Conservation (phyloP, 1,140 invertebrate species). For the Vollenhovia emeryi region DNA sequence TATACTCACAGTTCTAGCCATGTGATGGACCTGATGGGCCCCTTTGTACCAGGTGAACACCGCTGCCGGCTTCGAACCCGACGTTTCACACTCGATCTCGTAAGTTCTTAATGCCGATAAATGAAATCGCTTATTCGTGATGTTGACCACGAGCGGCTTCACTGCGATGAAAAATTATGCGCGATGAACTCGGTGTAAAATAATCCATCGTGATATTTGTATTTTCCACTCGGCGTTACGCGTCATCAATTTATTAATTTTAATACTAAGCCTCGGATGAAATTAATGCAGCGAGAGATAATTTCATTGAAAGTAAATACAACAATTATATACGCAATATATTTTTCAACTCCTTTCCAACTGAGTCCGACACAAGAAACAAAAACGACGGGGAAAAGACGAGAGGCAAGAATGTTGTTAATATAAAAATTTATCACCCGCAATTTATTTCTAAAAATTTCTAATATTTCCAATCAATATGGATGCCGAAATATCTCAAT, state of each 20-base stretch:
- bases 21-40: slow-evolving; percentile 91
- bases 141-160: slow-evolving; percentile 79
- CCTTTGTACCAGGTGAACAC: slow-evolving; percentile 94
- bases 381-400: neutral
- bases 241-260: slow-evolving; percentile 2
- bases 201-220: neutral
- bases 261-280: neutral
- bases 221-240: neutral
- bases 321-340: too few relatives aligned
- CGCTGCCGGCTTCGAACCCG: slow-evolving; percentile 92
- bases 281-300: neutral
- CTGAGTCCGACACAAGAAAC: neutral
- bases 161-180: slow-evolving; percentile 67
- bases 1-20: slow-evolving; percentile 92
- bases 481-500: neutral
- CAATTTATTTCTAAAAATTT: neutral
- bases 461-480: neutral
- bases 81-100: slow-evolving; percentile 93
- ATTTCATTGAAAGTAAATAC: neutral
- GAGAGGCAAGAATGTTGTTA: neutral
- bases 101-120: slow-evolving; percentile 87
- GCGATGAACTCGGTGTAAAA: neutral
- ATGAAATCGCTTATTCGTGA: slow-evolving; percentile 77
- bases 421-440: neutral
- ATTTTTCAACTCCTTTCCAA: neutral